phyloP scores from a whole-genome alignment of 2,797 vertebrate species.

The Falco rusticolus region DNA sequence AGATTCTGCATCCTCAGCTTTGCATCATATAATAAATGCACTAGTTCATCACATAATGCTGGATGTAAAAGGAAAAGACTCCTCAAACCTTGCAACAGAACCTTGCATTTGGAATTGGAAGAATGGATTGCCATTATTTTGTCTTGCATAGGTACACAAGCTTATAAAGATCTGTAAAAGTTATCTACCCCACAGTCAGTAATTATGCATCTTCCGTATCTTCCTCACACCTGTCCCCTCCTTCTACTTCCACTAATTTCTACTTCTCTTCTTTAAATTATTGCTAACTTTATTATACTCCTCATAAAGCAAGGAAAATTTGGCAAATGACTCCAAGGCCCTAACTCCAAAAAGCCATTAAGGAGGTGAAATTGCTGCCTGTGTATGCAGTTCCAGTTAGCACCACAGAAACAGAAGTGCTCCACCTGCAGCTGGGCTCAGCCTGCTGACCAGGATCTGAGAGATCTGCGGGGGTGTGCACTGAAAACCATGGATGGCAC shows the following conservation, averaged over 20 bases:
- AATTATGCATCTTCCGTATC: not conserved
- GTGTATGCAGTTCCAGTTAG: not conserved
- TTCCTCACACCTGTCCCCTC: not conserved
- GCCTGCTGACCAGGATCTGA: not conserved
- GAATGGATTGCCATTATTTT: not conserved
- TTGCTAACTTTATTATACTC: not conserved
- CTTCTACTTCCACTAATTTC: not conserved
- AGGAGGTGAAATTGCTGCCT: not conserved
- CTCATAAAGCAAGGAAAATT: not conserved
- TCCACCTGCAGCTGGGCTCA: not conserved
- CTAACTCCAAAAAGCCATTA: not conserved
- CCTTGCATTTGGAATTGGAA: not conserved
- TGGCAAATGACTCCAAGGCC: not conserved
- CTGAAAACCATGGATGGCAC: not conserved
- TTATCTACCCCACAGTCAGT: not conserved
- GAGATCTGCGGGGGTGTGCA: not conserved
- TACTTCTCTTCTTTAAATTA: not conserved
- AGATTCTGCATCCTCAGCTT: not conserved
- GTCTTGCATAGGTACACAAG: not conserved
- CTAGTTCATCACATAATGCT: not conserved
- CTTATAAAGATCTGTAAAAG: not conserved
- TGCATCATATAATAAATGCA: not conserved
- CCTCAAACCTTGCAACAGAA: not conserved
- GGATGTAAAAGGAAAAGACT: not conserved
- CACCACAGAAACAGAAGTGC: not conserved